These are phyloP conservation scores for Mactromeris polynyma DNA, from an alignment of 2,888 invertebrate genomes.

Conservation along the genomic window DNA sequence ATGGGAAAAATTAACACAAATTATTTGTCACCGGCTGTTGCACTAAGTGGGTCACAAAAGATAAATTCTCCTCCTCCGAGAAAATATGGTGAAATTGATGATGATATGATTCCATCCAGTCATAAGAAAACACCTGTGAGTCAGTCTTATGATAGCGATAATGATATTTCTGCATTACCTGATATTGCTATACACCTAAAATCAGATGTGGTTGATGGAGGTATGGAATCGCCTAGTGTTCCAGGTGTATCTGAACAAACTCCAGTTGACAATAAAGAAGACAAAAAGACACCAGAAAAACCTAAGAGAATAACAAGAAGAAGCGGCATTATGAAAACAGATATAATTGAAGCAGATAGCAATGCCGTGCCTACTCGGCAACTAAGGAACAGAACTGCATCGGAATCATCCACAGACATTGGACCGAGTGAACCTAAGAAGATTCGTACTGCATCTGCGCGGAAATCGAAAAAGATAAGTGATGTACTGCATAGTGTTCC, in stretches of 20 bases:
- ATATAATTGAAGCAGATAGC: background rate
- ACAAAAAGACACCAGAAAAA: background rate
- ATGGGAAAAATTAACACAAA: background rate
- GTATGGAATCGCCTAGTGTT: background rate
- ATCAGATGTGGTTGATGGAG: background rate
- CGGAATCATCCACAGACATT: constrained; percentile 25
- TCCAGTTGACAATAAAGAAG: background rate
- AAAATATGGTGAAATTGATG: background rate
- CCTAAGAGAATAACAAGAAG: background rate
- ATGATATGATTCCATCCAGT: constrained; percentile 37
- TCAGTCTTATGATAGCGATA: constrained; percentile 19
- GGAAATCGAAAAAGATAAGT: background rate
- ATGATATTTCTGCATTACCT: constrained; percentile 27
- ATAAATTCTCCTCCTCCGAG: constrained; percentile 3
- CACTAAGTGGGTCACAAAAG: background rate
- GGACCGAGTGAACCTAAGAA: constrained; percentile 36
- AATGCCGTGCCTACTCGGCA: background rate
- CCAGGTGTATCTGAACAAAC: background rate
- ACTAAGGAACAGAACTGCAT: background rate
- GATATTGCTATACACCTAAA: constrained; percentile 48
- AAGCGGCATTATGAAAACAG: background rate
- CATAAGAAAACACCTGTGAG: constrained; percentile 13
- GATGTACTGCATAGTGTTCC: constrained; percentile 1
- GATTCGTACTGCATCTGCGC: background rate
- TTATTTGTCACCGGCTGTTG: background rate